These are phyloP conservation scores for Callitettix versicolor DNA, from an alignment of 1,140 invertebrate genomes.

Conservation along the genomic window DNA sequence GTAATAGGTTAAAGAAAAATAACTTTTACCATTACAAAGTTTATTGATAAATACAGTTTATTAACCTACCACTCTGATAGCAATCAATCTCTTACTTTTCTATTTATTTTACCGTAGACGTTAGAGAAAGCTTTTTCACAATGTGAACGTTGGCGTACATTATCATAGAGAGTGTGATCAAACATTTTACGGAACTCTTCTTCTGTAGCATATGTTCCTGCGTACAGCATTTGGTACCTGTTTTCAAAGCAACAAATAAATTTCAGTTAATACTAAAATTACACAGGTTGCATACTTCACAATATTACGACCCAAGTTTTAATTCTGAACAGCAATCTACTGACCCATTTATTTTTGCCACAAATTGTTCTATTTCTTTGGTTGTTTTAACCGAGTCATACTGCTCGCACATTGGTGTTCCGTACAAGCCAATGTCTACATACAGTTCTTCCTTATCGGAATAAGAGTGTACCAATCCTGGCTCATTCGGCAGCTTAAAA, in stretches of 20 bases:
- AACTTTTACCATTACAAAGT: too few species aligned
- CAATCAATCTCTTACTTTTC: slow-evolving; percentile 45
- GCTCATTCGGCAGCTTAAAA: slow-evolving; percentile 54
- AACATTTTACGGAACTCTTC: slow-evolving; percentile 78
- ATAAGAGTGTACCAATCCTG: slow-evolving; percentile 56
- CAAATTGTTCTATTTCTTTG: slow-evolving; percentile 57
- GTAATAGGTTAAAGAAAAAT: too few species aligned
- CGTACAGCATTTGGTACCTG: slow-evolving; percentile 85
- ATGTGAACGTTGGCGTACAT: slow-evolving; percentile 44
- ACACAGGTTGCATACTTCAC: too few species aligned
- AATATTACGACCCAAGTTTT: too few species aligned
- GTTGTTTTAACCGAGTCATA: slow-evolving; percentile 58
- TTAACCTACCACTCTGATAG: too few species aligned
- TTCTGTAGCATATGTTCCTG: slow-evolving; percentile 63
- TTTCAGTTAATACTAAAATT: too few species aligned
- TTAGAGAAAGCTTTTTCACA: slow-evolving; percentile 69
- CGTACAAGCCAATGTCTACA: slow-evolving; percentile 71
- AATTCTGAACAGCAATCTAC: too few species aligned
- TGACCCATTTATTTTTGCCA: slow-evolving; percentile 53
- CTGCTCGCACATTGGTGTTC: slow-evolving; percentile 49
- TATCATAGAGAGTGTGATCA: slow-evolving; percentile 66
- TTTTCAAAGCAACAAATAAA: slow-evolving; percentile 31
- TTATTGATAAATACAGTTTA: too few species aligned
- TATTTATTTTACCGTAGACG: slow-evolving; percentile 72
- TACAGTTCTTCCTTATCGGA: slow-evolving; percentile 47